phyloP scores from a whole-genome alignment of 2,888 invertebrate genomes.

The Atethmia centrago region DNA sequence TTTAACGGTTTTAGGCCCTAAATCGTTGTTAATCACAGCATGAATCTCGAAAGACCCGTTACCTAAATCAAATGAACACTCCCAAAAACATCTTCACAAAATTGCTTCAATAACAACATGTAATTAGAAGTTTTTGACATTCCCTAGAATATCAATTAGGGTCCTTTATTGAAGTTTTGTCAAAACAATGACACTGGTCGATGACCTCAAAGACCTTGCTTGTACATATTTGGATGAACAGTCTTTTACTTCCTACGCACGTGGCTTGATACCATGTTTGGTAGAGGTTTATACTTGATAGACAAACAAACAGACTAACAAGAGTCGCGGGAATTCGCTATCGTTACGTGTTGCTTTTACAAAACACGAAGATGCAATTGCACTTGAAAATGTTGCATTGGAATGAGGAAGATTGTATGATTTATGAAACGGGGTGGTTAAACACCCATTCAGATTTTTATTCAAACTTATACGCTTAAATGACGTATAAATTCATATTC shows the following conservation, averaged over 20 bases:
- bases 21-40: slow-evolving; percentile 19
- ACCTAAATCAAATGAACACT: slow-evolving; percentile 9
- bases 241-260: slow-evolving; percentile 67
- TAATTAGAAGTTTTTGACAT: slow-evolving; percentile 32
- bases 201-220: slow-evolving; percentile 64
- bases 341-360: slow-evolving; percentile 41
- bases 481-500: background rate
- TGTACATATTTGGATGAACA: slow-evolving; percentile 58
- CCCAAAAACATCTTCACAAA: slow-evolving; percentile 9
- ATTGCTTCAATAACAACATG: background rate
- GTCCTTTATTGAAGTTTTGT: slow-evolving; percentile 24
- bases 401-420: background rate
- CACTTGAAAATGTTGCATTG: slow-evolving; percentile 9
- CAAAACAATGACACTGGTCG: slow-evolving; percentile 56
- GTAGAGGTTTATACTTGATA: slow-evolving; percentile 53
- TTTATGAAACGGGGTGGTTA: background rate
- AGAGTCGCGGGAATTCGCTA: slow-evolving; percentile 30
- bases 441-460: background rate
- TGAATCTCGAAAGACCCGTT: slow-evolving; percentile 39
- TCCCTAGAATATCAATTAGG: background rate
- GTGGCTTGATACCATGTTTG: slow-evolving; percentile 53
- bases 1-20: slow-evolving; percentile 51
- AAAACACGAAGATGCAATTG: slow-evolving; percentile 4
- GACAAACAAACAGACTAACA: slow-evolving; percentile 45
- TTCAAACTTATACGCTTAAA: background rate